These are phyloP conservation scores for Stenopsyche tienmushanensis DNA, from an alignment of 1,140 invertebrate species.

Conservation along the genomic window DNA sequence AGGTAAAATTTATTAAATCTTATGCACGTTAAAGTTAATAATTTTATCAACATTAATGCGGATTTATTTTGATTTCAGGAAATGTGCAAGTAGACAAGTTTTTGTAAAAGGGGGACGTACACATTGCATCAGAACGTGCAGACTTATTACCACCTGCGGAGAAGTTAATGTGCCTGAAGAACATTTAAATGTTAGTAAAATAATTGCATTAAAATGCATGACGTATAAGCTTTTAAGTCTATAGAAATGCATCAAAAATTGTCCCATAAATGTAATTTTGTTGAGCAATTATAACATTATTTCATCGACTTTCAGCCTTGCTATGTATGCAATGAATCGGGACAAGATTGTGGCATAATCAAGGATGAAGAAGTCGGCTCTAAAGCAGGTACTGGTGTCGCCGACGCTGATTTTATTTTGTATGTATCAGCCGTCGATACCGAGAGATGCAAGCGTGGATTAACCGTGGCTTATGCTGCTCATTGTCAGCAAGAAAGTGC, in stretches of 20 bases:
- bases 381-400: slow-evolving; percentile 69
- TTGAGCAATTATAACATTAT: slow-evolving; percentile 5
- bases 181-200: slow-evolving; percentile 80
- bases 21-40: not conserved
- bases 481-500: slow-evolving; percentile 96
- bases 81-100: slow-evolving; percentile 79
- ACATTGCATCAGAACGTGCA: slow-evolving; percentile 87
- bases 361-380: slow-evolving; percentile 44
- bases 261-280: not conserved
- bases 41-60: too few species aligned
- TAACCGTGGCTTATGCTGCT: slow-evolving; percentile 94
- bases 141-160: slow-evolving; percentile 85
- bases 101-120: slow-evolving; percentile 79
- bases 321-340: slow-evolving; percentile 80
- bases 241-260: too few species aligned
- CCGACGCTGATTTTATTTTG: slow-evolving; percentile 91
- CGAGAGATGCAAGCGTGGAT: slow-evolving; percentile 82
- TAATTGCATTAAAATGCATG: not conserved
- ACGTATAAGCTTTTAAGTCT: not conserved
- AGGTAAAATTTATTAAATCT: slow-evolving; percentile 59
- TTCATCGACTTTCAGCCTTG: slow-evolving; percentile 65
- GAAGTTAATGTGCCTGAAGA: slow-evolving; percentile 89
- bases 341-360: slow-evolving; percentile 68
- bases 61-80: slow-evolving; percentile 59
- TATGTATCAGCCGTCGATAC: slow-evolving; percentile 95